Percentiles rank a stretch among this genome's conserved stretches.
These are phyloP conservation scores for Cladopsammia gracilis DNA, from an alignment of 64 coral and sea anemone species.

Conservation along the genomic window DNA sequence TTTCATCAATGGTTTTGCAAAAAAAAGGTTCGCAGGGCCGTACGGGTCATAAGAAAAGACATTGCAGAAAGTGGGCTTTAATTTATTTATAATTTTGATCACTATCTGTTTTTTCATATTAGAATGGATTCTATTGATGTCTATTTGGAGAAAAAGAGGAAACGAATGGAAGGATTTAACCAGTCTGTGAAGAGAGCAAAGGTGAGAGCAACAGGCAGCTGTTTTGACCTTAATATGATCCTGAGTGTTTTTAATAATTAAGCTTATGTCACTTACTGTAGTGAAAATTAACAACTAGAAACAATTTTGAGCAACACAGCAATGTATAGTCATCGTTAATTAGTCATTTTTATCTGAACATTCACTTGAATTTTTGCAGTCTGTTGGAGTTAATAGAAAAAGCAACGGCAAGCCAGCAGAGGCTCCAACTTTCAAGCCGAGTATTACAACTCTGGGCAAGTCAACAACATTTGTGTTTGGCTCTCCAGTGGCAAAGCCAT, in stretches of 20 bases:
- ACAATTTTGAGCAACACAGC: too few relatives aligned
- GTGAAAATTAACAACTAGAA: too few relatives aligned
- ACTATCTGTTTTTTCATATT: not conserved
- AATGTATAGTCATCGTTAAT: too few relatives aligned
- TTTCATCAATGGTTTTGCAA: too few relatives aligned
- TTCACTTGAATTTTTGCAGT: conserved; percentile 44
- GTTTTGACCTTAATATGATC: too few relatives aligned
- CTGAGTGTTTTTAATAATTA: too few relatives aligned
- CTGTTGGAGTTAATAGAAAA: conserved; percentile 1
- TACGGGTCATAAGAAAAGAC: too few relatives aligned
- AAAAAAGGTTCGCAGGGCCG: too few relatives aligned
- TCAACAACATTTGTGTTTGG: conserved; percentile 68
- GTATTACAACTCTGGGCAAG: conserved; percentile 17
- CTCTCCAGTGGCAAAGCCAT: conserved; percentile 38
- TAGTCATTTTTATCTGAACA: not conserved
- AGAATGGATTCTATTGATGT: conserved; percentile 98
- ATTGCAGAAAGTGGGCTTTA: too few relatives aligned
- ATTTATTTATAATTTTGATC: too few relatives aligned
- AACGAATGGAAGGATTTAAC: conserved; percentile 76
- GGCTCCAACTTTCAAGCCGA: conserved; percentile 31
- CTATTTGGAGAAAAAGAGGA: conserved; percentile 90
- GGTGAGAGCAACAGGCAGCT: conserved; percentile 19
- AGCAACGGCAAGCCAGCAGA: not conserved
- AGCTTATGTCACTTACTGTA: too few relatives aligned
- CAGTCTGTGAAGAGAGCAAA: conserved; percentile 82